Evolutionary conservation across 2,797 vertebrate species (phyloP), one percentile per base, ranked within the genome.

Genomic region (Dermochelys coriacea): DNA sequence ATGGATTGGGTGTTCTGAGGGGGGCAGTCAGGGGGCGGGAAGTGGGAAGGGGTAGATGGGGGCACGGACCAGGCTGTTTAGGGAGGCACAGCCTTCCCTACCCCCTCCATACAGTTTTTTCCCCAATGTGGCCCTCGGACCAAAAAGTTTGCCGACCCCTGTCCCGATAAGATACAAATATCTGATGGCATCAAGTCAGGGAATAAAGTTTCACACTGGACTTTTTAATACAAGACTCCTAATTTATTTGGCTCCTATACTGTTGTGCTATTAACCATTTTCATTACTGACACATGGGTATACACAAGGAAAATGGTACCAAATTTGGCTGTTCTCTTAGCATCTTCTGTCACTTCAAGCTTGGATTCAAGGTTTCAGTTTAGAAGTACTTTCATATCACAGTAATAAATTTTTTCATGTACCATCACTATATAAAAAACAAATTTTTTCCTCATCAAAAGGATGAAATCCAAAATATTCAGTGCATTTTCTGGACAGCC

Each of bases 171-270:
- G 45, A 94, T 57, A 94, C 94, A 96, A 95, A 85, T 75, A 97
- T n/a, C 54, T 87, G 75, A 15, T 95, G 80, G 78, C 64, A 25
- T 52, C 21, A 94, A 93, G 52, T 90, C 74, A 95, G 47, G 25
- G 59, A 87, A 75, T 80, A 75, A 80, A 59, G 8, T 93, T 97
- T 94, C 88, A 84, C 5, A 27, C 15, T 34, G n/a, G 34, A 83
- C 19, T 96, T 97, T 59, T 81, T 27, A 86, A 94, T 68, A 94
- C 87, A 95, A 94, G 79, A 89, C 85, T 91, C 45, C 91, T 79
- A 84, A 89, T 77, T 41, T 81, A 54, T 91, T 91, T 87, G 87
- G 77, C 68, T 97, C 61, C 50, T 95, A 95, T 55, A 95, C 8
- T 91, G 75, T 29, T n/a, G n/a, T 59, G 94, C n/a, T 83, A 88